Evolutionary conservation across 2,888 invertebrate species (phyloP).

Genomic region (Nasonovia ribisnigri): DNA sequence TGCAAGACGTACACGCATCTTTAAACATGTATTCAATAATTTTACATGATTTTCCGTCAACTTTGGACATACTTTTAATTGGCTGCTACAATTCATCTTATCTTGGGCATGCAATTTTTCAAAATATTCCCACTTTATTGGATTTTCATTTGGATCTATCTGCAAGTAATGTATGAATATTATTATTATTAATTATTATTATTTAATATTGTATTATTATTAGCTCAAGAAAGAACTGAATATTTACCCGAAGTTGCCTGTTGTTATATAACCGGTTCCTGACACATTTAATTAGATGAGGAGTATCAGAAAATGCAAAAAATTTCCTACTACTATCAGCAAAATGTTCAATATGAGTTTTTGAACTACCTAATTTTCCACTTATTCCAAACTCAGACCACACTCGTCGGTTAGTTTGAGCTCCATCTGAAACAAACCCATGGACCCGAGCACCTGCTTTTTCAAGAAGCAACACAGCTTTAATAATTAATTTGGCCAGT

Average conservation of each 20-base stretch:
- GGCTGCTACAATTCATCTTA: background rate
- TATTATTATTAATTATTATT: no score
- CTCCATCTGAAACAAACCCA: background rate
- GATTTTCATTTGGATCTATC: no score
- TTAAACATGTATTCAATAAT: background rate
- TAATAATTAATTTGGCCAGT: background rate
- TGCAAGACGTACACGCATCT: background rate
- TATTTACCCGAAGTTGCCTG: background rate
- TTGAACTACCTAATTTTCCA: background rate
- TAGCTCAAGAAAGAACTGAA: no score
- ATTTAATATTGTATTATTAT: no score
- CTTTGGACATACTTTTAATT: background rate
- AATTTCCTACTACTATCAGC: slow-evolving; percentile 4
- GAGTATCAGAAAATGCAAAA: background rate
- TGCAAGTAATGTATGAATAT: no score
- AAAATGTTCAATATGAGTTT: background rate
- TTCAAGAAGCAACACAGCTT: background rate
- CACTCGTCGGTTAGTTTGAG: background rate
- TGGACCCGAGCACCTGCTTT: background rate
- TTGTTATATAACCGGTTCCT: background rate
- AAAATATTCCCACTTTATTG: background rate
- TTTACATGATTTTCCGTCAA: background rate
- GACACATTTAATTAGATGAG: background rate
- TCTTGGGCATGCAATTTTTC: background rate
- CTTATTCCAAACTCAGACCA: background rate